phyloP scores from a whole-genome alignment of 2,797 vertebrate species.

The Clarias laeviceps region DNA sequence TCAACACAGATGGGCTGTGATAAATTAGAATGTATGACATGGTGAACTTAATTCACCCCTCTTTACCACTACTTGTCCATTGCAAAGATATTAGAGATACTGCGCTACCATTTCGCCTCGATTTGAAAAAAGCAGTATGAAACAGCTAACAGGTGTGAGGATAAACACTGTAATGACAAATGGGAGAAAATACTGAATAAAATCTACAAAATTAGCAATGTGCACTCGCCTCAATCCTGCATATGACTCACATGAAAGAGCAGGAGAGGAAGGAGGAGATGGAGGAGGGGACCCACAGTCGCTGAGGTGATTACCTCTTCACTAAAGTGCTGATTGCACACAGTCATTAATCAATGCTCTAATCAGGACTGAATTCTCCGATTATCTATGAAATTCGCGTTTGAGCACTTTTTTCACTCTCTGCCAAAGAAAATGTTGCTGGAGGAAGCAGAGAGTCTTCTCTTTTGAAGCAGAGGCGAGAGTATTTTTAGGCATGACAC shows the following conservation, averaged over 20 bases:
- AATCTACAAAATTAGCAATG: conserved; percentile 38
- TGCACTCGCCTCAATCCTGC: conserved; percentile 28
- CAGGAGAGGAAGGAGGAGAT: not conserved
- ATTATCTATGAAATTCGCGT: conserved; percentile 47
- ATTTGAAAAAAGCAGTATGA: conserved; percentile 2
- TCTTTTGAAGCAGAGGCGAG: conserved; percentile 54
- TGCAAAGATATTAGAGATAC: conserved; percentile 14
- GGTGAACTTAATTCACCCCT: not conserved
- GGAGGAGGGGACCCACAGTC: conserved; percentile 3
- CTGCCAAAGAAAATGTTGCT: conserved; percentile 41
- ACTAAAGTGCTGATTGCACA: conserved; percentile 50
- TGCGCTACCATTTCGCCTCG: not conserved
- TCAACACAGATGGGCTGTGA: conserved; percentile 39
- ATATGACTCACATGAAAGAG: conserved; percentile 37
- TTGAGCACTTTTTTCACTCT: conserved; percentile 30
- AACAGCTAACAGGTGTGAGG: conserved; percentile 8
- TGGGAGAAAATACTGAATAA: not conserved
- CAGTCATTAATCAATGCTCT: conserved; percentile 46
- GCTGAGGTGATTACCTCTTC: conserved; percentile 46
- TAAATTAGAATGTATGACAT: conserved; percentile 26
- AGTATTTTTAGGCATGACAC: conserved; percentile 58
- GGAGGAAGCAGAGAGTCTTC: conserved; percentile 41
- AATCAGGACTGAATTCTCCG: conserved; percentile 46
- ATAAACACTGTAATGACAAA: not conserved
- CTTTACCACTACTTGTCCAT: conserved; percentile 4